Evolutionary conservation across 2,888 invertebrate species (phyloP), one percentile per base, ranked within the genome.

Genomic region (Oxystoma pomonae): DNA sequence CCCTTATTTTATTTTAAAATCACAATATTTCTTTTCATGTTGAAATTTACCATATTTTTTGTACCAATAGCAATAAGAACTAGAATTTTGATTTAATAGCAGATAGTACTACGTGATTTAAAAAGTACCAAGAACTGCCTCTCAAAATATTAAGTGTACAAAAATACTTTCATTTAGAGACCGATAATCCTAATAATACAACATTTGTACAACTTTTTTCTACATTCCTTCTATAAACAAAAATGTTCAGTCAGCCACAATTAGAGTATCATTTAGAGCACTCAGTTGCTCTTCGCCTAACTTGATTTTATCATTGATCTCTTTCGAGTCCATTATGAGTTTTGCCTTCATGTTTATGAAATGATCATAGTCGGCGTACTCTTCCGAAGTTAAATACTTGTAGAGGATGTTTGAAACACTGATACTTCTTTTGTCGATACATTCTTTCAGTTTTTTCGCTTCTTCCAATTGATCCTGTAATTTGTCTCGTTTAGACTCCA

Each of bases 311-410:
- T 94, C 92, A 71, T 89, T 86, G 69, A 93, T 87, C 76, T 94
- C 92, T 71, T 91, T 86, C 63, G 88, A 85, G 77, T 93, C 92
- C 78, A 93, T 89, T 72, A 91, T 88, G 68, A 94, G 82, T 80
- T 91, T 92, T 35, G 91, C 90, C 81, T 93, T 94, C 90, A 91
- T 92, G 77, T 90, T 90, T 72, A 93, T 89, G 80, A 91, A 94
- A 76, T 91, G 90, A 73, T 90, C 88, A 77, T 92, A 94, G 76
- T 92, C 91, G 52, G 88, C 87, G 75, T 87, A 89, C 75, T 91
- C 89, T 65, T 90, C 90, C 57, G 85, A 82, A 70, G 84, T 85
- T 71, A 93, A 83, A 78, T 90, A 88, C 77, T 89, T 88, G 69
- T 86, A 84, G 65, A 94, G 82, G 67, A 90, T 86, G 65, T 84